Base-by-base conservation (phyloP, 2,888 invertebrate genomes). In the Ormyrus labotus region DNA sequence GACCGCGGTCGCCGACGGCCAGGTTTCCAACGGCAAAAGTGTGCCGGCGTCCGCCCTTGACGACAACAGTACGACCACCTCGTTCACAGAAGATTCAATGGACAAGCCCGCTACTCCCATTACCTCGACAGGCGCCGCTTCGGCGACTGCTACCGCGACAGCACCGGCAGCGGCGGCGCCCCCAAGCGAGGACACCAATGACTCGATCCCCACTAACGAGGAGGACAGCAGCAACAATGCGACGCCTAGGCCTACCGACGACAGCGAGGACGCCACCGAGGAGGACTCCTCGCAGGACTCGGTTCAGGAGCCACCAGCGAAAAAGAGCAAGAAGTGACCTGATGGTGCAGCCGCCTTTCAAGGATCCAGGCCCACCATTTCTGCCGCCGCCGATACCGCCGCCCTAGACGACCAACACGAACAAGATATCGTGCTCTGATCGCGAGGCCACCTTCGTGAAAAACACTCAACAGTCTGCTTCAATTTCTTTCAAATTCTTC, bases 1-100 rank as follows among this genome's bases (percentile, higher is more conserved):
- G 11, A 19, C 65, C n/a, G 55, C 67, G 13, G 67, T 57, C 19
- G 65, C 47, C 19, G 70, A 91, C 88, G 83, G 91, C 19, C 96
- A 96, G 89, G 72, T 83, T 64, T 85, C 88, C 73, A 92, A 92
- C 86, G 91, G 92, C 19, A 91, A 88, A 84, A 88, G 91, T 78
- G 92, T 92, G 58, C 93, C 93, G 84, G 92, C 89, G 85, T 88
- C 90, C 45, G 92, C 92, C 74, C 93, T 94, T 84, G 92, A 94
- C 80, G 94, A 94, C 87, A 95, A 94, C 88, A 95, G 95, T 89
- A 95, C 95, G 64, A 94, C 95, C 82, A 94, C 95, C 82, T 95
- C 95, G 47, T 95, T 94, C 91, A 95, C 95, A 78, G 95, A 95
- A 89, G 95, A 95, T 90, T 95, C 95, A 65, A 90, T 94, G 91